phyloP scores from a whole-genome alignment of 2,797 vertebrate genomes.

The Rhinichthys osculus region DNA sequence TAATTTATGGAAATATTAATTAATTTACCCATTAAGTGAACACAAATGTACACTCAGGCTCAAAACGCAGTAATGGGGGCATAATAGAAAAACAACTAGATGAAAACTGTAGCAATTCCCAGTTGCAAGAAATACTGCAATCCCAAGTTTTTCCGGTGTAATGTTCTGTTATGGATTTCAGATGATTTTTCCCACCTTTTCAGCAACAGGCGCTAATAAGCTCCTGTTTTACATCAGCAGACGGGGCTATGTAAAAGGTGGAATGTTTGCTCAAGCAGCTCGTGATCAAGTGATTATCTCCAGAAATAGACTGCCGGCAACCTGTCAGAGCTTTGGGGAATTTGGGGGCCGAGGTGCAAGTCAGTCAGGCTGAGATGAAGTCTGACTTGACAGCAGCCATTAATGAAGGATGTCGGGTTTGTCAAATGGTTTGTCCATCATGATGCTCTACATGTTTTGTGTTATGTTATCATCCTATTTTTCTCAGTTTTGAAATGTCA shows the following conservation, averaged over 20 bases:
- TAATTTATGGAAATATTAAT: background rate
- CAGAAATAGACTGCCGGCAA: slow-evolving; percentile 66
- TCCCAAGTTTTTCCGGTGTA: background rate
- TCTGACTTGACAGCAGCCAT: slow-evolving; percentile 8
- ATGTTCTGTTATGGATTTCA: background rate
- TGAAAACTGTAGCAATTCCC: background rate
- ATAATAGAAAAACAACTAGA: background rate
- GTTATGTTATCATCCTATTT: background rate
- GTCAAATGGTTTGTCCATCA: slow-evolving; percentile 14
- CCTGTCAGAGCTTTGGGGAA: slow-evolving; percentile 55
- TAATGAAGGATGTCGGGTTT: slow-evolving; percentile 19
- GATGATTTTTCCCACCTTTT: background rate
- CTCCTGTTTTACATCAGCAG: slow-evolving; percentile 52
- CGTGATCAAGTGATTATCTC: slow-evolving; percentile 56
- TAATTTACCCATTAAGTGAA: background rate
- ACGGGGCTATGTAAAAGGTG: slow-evolving; percentile 62
- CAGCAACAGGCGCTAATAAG: slow-evolving; percentile 37
- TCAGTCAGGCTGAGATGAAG: slow-evolving; percentile 52
- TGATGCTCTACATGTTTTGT: background rate
- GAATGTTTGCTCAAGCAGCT: slow-evolving; percentile 64
- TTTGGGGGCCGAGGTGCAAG: slow-evolving; percentile 51
- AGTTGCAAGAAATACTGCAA: background rate
- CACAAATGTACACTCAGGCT: background rate
- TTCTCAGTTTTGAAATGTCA: slow-evolving; percentile 8
- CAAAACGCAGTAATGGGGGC: background rate